Base-by-base conservation (phyloP, 2,888 invertebrate genomes). In the Sphaerophoria rueppellii region DNA sequence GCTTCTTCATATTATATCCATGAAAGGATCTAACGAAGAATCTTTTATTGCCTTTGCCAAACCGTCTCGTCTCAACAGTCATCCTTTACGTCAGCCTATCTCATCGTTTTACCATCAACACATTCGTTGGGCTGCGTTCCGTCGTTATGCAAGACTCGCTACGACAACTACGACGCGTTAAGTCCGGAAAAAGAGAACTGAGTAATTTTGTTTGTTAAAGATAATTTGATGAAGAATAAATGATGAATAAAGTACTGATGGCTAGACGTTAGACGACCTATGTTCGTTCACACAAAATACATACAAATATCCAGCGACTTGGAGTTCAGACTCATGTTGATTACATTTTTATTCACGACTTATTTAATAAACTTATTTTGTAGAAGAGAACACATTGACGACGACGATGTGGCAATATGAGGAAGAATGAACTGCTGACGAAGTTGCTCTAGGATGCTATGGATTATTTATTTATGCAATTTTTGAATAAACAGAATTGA, bases 331-430 rank as follows among this genome's bases (percentile, higher is more conserved):
- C 16, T 71, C 46, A 46, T 75, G 71, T 71, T 83, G 82, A 83
- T 83, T 83, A 67, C 75, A 65, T 83, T 83, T 83, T 75, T 79
- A 79, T 79, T 83, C 79, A 57, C 67, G 58, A 70, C 67, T 75
- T 79, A 79, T 83, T 83, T 67, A 79, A 79, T 83, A 75, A 79
- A 83, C 75, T 79, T 74, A 61, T 74, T 67, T 63, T 63, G 40
- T 40, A 48, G 43, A 9, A 4, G 48, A 67, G 4, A 70, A 58
- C 37, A 65, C 43, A 24, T 2, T 24, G 43, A 58, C 6, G 72
- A 11, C 48, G 37, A 50, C 5, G 58, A 43, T 12, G 16, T 16
- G n/a, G 9, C 3, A 6, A 2, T 6, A 35, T 4, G 14, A 35
- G 3, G 24, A 24, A 35, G 4, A 43, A 43, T 43, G 24, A 60